phyloP scores from a whole-genome alignment of 2,113 vertebrate species.

The Corythornis vintsioides region DNA sequence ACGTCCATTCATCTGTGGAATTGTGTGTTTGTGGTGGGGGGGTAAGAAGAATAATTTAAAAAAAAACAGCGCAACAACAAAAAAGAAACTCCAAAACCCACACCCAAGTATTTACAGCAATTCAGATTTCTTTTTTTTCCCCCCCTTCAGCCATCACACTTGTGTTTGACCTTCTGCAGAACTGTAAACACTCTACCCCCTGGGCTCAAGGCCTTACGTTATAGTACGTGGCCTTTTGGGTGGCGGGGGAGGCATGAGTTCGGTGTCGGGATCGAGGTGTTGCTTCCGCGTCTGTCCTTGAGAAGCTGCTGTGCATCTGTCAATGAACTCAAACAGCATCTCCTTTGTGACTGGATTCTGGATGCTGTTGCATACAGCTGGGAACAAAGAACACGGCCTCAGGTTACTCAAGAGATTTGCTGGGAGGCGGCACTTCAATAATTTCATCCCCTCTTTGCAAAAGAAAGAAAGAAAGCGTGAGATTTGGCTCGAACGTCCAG shows the following conservation, averaged over 20 bases:
- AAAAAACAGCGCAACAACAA: neutral
- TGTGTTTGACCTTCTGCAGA: conserved; percentile 44
- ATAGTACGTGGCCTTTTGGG: conserved; percentile 87
- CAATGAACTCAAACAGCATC: conserved; percentile 91
- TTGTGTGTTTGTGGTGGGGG: neutral
- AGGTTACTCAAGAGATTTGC: neutral
- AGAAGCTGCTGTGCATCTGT: conserved; percentile 81
- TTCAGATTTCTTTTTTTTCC: conserved; percentile 7
- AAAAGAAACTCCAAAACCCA: neutral
- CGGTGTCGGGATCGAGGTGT: conserved; percentile 87
- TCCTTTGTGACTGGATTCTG: conserved; percentile 94
- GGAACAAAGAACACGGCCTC: conserved; percentile 26
- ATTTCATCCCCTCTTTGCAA: neutral
- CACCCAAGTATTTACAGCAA: conserved; percentile 69
- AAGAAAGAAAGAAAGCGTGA: neutral
- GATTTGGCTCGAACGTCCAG: neutral
- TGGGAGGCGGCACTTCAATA: neutral
- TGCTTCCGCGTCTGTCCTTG: conserved; percentile 84
- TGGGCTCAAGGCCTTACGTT: conserved; percentile 68
- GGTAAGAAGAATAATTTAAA: too few relatives aligned
- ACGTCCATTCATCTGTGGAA: conserved; percentile 56
- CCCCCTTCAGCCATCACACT: neutral
- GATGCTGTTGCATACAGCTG: conserved; percentile 98
- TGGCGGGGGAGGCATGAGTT: conserved; percentile 96
- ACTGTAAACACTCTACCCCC: conserved; percentile 15